Base-by-base conservation (phyloP, 2,113 vertebrate species). In the Bambusicola thoracicus region DNA sequence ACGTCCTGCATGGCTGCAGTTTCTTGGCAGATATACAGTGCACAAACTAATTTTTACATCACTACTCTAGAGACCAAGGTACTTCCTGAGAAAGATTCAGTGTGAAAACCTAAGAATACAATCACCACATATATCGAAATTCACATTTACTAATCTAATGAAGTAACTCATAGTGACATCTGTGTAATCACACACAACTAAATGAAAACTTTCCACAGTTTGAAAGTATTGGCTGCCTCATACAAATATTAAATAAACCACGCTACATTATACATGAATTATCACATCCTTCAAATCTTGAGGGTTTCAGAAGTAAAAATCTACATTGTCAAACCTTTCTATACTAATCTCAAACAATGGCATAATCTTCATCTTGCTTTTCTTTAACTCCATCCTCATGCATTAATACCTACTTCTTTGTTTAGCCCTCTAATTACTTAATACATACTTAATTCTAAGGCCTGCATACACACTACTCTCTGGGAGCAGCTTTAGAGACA, bases 191-290 rank as follows among this genome's bases (percentile, higher is more conserved):
- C 27, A 49, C 18, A 34, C 34, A 87, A 70, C 36, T 43, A n/a
- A 27, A 38, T 12, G 40, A 87, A 93, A 93, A 81, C 11, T 4
- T 51, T 87, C n/a, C 44, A 82, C 15, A 56, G 22, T 61, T 89
- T 87, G 30, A 87, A 87, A 94, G 63, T 21, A 63, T 8, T 12
- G 53, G 10, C 46, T 59, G 10, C 6, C 13, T 67, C 59, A 69
- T n/a, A 58, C 83, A 95, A 89, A 80, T 25, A 67, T 30, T 55
- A 74, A 51, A 6, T 70, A 94, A 92, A 89, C 32, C 13, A 80
- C 70, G 25, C 8, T 78, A 44, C 20, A 41, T 36, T 56, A 38
- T 59, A 73, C 38, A 41, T 59, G 16, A 87, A 67, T 85, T 73
- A 92, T 29, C 29, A 21, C 21, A 66, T 51, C 46, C 32, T 78